Evolutionary conservation across 2,888 invertebrate genomes (phyloP), one percentile per base, ranked within the genome.

Genomic region (Spisula solida): DNA sequence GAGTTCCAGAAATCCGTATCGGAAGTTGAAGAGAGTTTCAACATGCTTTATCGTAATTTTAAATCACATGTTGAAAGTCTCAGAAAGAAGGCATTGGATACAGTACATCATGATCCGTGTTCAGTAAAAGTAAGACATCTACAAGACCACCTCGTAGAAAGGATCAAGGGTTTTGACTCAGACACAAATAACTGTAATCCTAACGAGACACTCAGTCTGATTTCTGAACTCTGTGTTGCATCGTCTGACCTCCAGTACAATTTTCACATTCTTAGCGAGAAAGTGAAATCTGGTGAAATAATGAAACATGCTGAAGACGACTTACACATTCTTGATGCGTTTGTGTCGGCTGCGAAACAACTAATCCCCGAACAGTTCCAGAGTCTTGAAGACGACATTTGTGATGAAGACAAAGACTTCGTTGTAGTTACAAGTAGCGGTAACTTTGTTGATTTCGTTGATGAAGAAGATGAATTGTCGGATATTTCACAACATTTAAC

Each of bases 181-280:
- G 84, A 90, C 82, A 81, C 79, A 79, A 55, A 66, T 14, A 66
- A 34, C 25, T 34, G 84, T 25, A 87, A 91, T 66, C 91, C 90
- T 51, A 91, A 90, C 55, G 75, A 85, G 56, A 83, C 81, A 6
- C 79, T 91, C 25, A 81, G 81, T 29, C 47, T 60, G 1, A 80
- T 91, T 48, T 81, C 91, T 25, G 87, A 90, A 41, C 60, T 91
- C 18, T 91, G 90, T 81, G 70, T 34, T 18, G 47, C 56, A 5
- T 91, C 91, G n/a, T 91, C 91, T 29, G 88, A 87, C 18, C 79
- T 90, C 34, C 92, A 92, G 66, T 60, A 60, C 31, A 89, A 88
- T 66, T 90, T 89, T 47, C 86, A 85, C 8, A 89, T 89, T 20
- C 85, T 92, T 20, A 78, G 85, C 14, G 88, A 90, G 34, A 91